Base-by-base conservation (phyloP, 2,113 vertebrate genomes). In the Rhagologus leucostigma region DNA sequence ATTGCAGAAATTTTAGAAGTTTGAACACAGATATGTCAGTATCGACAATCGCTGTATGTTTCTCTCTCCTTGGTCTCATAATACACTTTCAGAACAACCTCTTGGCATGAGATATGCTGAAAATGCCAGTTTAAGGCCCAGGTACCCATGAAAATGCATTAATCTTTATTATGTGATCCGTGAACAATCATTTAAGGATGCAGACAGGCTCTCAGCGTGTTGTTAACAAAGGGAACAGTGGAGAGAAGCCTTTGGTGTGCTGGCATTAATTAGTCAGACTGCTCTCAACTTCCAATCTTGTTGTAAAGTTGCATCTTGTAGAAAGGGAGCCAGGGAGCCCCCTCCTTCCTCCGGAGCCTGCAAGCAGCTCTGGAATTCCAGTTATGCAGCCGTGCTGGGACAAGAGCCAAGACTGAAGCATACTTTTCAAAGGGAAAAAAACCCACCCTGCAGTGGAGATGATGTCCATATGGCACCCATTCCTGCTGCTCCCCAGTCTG, bases 351-450 rank as follows among this genome's bases (percentile, higher is more conserved):
- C 52, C 0, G 20, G 96, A 88, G 91, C 64, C 95, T 81, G 84
- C 46, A 84, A 89, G 95, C 84, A 89, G 90, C 92, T 93, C 78
- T 86, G 97, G 98, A 96, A 98, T 98, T 88, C 91, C 50, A 98
- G 96, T 80, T 97, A 98, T 98, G 97, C 82, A 73, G 94, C 78
- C 93, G 2, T 87, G 92, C 97, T 96, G 96, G 97, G 97, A 97
- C 95, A 74, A 47, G 77, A 90, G 98, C 98, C 98, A 97, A 92
- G 78, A 93, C 37, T 57, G 88, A 96, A 88, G 82, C 89, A 84
- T 68, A 93, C 75, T 92, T 96, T 93, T 50, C 13, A 84, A 57
- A 70, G 77, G 64, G 60, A 56, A 71, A 64, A 88, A 90, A 73
- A n/a, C 27, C n/a, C 93, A 81, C 85, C 97, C 98, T 97, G 97